Percentiles rank a stretch among this genome's conserved stretches.
phyloP scores from a whole-genome alignment of 1,140 invertebrate species.

The Sesamia nonagrioides region DNA sequence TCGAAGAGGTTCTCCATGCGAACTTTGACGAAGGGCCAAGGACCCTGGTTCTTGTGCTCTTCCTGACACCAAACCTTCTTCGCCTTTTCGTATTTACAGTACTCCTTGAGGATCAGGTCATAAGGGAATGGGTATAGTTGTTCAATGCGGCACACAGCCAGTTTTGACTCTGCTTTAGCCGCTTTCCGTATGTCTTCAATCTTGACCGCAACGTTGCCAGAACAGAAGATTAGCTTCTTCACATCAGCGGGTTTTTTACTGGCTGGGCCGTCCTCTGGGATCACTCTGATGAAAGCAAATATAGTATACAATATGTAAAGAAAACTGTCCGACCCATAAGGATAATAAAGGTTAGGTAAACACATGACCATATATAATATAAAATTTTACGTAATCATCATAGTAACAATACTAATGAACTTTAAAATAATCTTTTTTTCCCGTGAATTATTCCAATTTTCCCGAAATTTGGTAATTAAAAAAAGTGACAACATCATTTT shows the following conservation, averaged over 20 bases:
- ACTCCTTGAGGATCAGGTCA: conserved; percentile 81
- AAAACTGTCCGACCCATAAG: too few relatives aligned
- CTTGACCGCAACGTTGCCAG: conserved; percentile 96
- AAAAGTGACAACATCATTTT: too few relatives aligned
- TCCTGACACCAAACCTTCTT: conserved; percentile 94
- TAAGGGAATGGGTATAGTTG: conserved; percentile 96
- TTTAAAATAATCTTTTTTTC: too few relatives aligned
- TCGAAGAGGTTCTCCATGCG: conserved; percentile 79
- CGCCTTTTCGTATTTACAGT: not conserved
- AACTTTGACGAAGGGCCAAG: conserved; percentile 89
- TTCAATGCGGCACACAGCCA: conserved; percentile 94
- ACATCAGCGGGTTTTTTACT: conserved; percentile 88
- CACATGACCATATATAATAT: too few relatives aligned
- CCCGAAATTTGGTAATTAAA: too few relatives aligned
- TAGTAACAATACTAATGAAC: too few relatives aligned
- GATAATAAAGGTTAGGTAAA: too few relatives aligned
- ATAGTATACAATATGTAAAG: too few relatives aligned
- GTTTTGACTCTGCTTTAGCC: conserved; percentile 89
- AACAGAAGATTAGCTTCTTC: conserved; percentile 93
- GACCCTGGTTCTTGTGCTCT: conserved; percentile 95
- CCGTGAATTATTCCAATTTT: too few relatives aligned
- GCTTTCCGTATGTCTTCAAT: conserved; percentile 90
- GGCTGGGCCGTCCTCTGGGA: conserved; percentile 89
- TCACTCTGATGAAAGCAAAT: conserved; percentile 64
- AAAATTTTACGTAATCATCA: too few relatives aligned